These are phyloP conservation scores for Trachelipus rathkii DNA, from an alignment of 1,140 invertebrate genomes.

Conservation along the genomic window DNA sequence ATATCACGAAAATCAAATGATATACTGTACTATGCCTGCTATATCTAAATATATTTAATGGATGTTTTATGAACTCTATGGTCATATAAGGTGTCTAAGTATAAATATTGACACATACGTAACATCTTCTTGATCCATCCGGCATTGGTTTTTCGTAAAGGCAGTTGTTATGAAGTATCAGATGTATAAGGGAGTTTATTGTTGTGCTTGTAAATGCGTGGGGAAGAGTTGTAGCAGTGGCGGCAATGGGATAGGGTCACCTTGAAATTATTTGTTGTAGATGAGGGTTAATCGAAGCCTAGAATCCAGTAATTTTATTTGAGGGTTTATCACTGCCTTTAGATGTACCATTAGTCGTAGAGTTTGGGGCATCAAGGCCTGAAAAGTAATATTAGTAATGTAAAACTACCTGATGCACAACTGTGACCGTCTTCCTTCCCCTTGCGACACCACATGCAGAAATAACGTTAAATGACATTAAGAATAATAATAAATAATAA, in stretches of 20 bases:
- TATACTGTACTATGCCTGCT: no score
- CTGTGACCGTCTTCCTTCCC: neutral
- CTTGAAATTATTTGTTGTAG: neutral
- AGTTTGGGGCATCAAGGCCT: constrained; percentile 46
- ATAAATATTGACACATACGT: neutral
- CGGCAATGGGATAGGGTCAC: neutral
- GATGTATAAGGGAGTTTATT: neutral
- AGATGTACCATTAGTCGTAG: constrained; percentile 46
- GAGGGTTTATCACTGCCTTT: constrained; percentile 45
- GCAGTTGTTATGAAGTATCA: neutral
- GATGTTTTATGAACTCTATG: neutral
- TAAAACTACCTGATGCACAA: constrained; percentile 30
- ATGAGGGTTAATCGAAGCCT: constrained; percentile 21
- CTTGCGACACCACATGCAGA: neutral
- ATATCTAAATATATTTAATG: no score
- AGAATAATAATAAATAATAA: no score
- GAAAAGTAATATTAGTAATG: constrained; percentile 46
- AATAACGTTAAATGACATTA: no score
- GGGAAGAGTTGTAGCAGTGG: constrained; percentile 10
- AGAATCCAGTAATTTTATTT: constrained; percentile 46
- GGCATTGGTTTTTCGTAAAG: neutral
- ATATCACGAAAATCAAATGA: no score
- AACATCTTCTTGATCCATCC: neutral
- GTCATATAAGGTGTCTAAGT: neutral
- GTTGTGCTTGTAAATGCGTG: neutral